Conservation (phyloP, 2,113 vertebrate species). For the Holacanthus passer region DNA sequence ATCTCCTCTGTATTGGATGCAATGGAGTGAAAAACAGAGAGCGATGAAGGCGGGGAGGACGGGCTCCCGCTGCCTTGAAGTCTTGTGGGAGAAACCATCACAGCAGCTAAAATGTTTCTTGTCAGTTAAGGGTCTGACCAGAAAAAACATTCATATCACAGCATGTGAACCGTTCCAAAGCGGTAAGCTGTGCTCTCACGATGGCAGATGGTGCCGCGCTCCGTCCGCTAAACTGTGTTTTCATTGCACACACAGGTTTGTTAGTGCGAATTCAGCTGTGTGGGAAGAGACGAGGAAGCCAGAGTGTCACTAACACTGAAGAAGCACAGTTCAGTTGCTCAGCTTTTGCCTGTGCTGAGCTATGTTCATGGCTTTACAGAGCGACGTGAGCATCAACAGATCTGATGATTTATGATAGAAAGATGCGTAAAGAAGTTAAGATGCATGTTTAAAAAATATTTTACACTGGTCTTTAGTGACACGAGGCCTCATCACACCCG, state of each 20-base stretch:
- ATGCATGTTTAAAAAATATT: not conserved
- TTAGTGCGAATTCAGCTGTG: not conserved
- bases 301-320: not conserved
- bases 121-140: constrained; percentile 1
- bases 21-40: constrained; percentile 69
- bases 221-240: not conserved
- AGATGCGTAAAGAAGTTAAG: no score
- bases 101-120: constrained; percentile 2
- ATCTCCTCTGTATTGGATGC: constrained; percentile 71
- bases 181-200: not conserved
- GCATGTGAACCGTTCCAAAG: not conserved
- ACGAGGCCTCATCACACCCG: no score
- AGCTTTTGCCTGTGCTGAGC: not conserved
- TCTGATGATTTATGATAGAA: no score
- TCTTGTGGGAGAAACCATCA: constrained; percentile 6
- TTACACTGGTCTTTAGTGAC: not conserved
- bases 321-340: not conserved
- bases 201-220: not conserved
- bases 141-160: no score
- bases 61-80: constrained; percentile 36
- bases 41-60: constrained; percentile 29
- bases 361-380: no score
- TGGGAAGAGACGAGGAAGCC: not conserved
- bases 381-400: no score
- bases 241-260: not conserved